Base-by-base conservation (phyloP, 2,888 invertebrate species). In the Diarsia rubi region DNA sequence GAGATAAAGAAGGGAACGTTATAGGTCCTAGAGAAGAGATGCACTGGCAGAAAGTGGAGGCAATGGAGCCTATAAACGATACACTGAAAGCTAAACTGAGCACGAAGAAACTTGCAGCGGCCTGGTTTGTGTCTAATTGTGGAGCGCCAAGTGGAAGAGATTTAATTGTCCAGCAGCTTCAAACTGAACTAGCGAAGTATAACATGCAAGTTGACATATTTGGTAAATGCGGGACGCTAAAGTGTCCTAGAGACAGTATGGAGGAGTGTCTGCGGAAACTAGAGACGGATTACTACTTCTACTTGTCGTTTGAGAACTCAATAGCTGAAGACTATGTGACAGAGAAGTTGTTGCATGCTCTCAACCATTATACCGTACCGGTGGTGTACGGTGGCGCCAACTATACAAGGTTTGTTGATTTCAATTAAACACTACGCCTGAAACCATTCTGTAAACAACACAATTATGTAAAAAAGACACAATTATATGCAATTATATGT, bases 341-440 rank as follows among this genome's bases (percentile, higher is more conserved):
- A 4, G 95, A 95, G 80, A 95, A 95, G 79, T 67, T 95, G 71
- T 78, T 94, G 31, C 79, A 88, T 52, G 90, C 91, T 2, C 86
- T 95, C 52, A 84, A 91, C 45, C 86, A 94, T 78, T 88, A 91
- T 57, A 88, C 92, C 0, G 86, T 95, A 3, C 95, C 95, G 3
- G 88, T 95, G 47, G 94, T 95, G 0, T 95, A 88, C 70, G 95
- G 95, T 5, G 93, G 88, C 4, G 94, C 95, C 37, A 92, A 95
- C 76, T 95, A 95, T 76, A 90, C 93, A 11, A 93, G 95, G 95
- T 94, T 93, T 93, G 76, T 92, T 91, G 90, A 93, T n/a, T 9
- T 52, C 11, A 52, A n/a, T 52, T 14, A 45, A 45, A 14, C 12
- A 45, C 44, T 14, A 45, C 44, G 1, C 1, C 12, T 45, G 44